Base-by-base conservation (phyloP, 2,113 vertebrate genomes). In the Helogale parvula region DNA sequence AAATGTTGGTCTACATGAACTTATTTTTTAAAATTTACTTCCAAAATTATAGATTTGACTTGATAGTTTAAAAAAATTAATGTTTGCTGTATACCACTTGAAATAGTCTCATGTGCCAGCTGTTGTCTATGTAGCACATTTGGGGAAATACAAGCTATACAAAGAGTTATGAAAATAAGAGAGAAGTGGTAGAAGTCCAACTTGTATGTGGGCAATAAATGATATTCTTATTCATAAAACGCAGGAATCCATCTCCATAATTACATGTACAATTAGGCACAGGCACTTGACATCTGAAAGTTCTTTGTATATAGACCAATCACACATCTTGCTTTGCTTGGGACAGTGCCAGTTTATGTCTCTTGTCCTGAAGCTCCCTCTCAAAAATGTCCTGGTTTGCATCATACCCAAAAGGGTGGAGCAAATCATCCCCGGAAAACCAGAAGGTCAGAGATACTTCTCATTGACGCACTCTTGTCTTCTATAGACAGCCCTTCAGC, bases 1-100 rank as follows among this genome's bases (percentile, higher is more conserved):
- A 82, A 82, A 95, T 21, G 60, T 93, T 83, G 38, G 31, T 52
- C 79, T 45, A 94, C 84, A 80, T 50, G 69, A 83, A 82, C 57
- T 80, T 85, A 91, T 81, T 76, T 77, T 80, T 77, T 93, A 92
- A 80, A 74, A 69, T 90, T 88, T 85, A n/a, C 45, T 88, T 71
- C n/a, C 80, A 63, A 93, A 68, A 80, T 79, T 87, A 68, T 41
- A 93, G 12, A 45, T 57, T 65, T 60, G 76, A 76, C 14, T 8
- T 23, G 1, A 76, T 81, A 63, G 6, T 35, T 95, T 8, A 21
- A 87, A 86, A 92, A 65, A 57, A 47, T 29, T 92, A 23, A 72
- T 71, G 17, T 50, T 86, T 81, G 15, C 66, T 85, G 1, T 85
- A 31, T 27, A 54, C 54, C 35, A 10, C 25, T 57, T 96, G 27